Percentiles rank a stretch among this genome's conserved stretches.
Conservation (phyloP, 2,888 invertebrate species). For the Eupithecia dodoneata region DNA sequence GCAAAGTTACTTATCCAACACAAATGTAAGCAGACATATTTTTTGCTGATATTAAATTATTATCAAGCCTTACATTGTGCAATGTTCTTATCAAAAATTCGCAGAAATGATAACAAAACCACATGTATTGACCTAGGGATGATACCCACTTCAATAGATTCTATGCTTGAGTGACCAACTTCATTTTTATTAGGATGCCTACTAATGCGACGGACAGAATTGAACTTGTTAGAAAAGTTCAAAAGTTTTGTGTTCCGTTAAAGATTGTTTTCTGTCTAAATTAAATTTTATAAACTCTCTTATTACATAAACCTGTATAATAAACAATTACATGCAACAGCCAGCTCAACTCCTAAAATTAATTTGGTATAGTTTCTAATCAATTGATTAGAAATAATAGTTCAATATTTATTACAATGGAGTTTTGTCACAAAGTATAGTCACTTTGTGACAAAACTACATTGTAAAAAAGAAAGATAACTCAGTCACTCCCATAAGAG, state of each 20-base stretch:
- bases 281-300: background rate
- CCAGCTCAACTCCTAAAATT: too few species aligned
- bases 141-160: background rate
- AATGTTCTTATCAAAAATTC: slow-evolving; percentile 27
- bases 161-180: background rate
- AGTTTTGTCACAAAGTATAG: too few species aligned
- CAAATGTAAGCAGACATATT: background rate
- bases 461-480: too few species aligned
- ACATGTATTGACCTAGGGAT: background rate
- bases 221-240: background rate
- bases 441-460: too few species aligned
- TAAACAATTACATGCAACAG: too few species aligned
- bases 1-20: background rate
- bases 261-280: background rate
- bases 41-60: background rate
- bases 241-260: background rate
- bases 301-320: background rate
- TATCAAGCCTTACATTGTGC: background rate
- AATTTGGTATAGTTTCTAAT: too few species aligned
- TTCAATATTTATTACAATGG: too few species aligned
- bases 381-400: too few species aligned
- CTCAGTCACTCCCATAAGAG: too few species aligned
- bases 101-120: slow-evolving; percentile 18
- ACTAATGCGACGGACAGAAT: background rate
- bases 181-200: background rate